phyloP scores from a whole-genome alignment of 2,797 vertebrate genomes.

The Trichosurus vulpecula region DNA sequence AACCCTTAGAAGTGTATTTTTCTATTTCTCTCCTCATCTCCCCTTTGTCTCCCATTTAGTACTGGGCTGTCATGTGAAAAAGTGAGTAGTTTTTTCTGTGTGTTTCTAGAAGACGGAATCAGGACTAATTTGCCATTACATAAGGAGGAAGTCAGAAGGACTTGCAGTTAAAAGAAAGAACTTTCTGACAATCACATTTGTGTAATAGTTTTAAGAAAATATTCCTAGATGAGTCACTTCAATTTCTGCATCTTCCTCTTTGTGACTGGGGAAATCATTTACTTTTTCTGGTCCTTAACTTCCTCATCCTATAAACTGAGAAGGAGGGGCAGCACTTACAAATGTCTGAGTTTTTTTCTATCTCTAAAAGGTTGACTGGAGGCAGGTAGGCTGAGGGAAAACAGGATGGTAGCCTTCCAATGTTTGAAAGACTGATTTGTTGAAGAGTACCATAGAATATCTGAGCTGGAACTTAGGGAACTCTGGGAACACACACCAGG shows the following conservation, averaged over 20 bases:
- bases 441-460: background rate
- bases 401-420: background rate
- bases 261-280: background rate
- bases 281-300: background rate
- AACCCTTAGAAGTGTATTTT: background rate
- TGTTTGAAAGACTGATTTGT: background rate
- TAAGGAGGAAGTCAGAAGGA: background rate
- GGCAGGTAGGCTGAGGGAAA: background rate
- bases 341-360: background rate
- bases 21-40: constrained; percentile 2
- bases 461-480: background rate
- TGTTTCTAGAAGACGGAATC: background rate
- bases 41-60: background rate
- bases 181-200: background rate
- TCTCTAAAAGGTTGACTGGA: background rate
- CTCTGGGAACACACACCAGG: background rate
- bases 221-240: background rate
- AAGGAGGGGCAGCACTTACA: background rate
- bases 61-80: background rate
- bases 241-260: background rate
- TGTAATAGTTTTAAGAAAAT: background rate
- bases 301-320: background rate
- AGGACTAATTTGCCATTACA: background rate
- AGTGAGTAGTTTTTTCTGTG: background rate
- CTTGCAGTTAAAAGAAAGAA: background rate